phyloP scores from a whole-genome alignment of 2,888 invertebrate genomes.

The Thymelicus sylvestris region DNA sequence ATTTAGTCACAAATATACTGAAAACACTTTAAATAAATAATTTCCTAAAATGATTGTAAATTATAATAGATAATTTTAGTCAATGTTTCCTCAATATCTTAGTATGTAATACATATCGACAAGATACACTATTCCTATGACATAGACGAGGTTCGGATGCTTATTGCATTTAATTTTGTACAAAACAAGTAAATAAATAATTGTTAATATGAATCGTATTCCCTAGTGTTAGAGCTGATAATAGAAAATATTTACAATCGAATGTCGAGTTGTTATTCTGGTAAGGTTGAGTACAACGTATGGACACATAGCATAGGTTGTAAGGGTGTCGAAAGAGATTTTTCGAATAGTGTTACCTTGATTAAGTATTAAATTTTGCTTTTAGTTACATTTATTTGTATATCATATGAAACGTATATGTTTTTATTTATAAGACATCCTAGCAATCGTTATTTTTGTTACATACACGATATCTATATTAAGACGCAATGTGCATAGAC shows the following conservation, averaged over 20 bases:
- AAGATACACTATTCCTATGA: neutral
- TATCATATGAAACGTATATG: neutral
- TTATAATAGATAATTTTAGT: neutral
- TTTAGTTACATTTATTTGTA: constrained; percentile 2
- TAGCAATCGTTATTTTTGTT: too few relatives aligned
- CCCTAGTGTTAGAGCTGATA: neutral
- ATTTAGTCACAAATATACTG: neutral
- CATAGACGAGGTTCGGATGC: constrained; percentile 7
- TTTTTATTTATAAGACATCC: too few relatives aligned
- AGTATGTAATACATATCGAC: constrained; percentile 7
- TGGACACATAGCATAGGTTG: neutral
- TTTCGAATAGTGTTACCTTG: constrained; percentile 32
- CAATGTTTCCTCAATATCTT: neutral
- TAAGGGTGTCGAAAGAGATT: constrained; percentile 7
- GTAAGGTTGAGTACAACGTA: neutral
- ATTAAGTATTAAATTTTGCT: constrained; percentile 26
- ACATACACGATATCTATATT: too few relatives aligned
- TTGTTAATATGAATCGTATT: constrained; percentile 7
- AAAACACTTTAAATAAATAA: too few relatives aligned
- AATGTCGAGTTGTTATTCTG: neutral
- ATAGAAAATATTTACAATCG: neutral
- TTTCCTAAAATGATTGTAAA: neutral
- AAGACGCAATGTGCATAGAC: too few relatives aligned
- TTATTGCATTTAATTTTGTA: constrained; percentile 22
- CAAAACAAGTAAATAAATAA: constrained; percentile 13